Percentiles rank a stretch among this genome's conserved stretches.
These are phyloP conservation scores for Python bivittatus DNA, from an alignment of 2,113 vertebrate genomes.

Conservation along the genomic window DNA sequence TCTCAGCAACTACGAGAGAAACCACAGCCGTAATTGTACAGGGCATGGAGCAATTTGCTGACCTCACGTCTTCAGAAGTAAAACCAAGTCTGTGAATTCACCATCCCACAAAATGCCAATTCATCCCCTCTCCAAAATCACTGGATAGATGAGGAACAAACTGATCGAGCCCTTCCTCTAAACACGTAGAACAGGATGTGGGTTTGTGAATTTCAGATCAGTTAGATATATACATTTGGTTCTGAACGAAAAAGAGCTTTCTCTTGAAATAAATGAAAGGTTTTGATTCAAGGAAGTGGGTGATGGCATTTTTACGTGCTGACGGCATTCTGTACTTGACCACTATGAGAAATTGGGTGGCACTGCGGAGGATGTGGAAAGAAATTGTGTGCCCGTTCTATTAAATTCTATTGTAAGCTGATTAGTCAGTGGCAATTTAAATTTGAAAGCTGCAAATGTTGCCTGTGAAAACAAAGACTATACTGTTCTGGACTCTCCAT, in stretches of 20 bases:
- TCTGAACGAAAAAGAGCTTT: not conserved
- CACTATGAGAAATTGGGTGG: not conserved
- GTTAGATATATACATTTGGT: not conserved
- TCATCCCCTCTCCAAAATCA: not conserved
- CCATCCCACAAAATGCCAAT: slow-evolving; percentile 1
- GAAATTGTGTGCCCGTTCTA: not conserved
- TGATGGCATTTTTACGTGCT: not conserved
- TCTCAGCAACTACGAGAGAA: slow-evolving; percentile 24
- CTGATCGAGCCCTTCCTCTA: not conserved
- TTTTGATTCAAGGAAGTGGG: not conserved
- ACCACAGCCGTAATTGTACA: slow-evolving; percentile 32
- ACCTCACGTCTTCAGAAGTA: not conserved
- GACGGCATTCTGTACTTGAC: not conserved
- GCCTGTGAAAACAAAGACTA: not conserved
- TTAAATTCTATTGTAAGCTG: not conserved
- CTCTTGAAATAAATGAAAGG: not conserved
- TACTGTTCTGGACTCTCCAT: not conserved
- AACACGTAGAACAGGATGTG: not conserved
- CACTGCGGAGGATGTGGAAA: not conserved
- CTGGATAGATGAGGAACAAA: not conserved
- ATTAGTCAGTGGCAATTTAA: not conserved
- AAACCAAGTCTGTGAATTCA: not conserved
- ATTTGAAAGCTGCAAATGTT: not conserved
- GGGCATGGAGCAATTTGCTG: not conserved
- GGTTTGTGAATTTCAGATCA: not conserved